These are phyloP conservation scores for Spilosoma lubricipeda DNA, from an alignment of 2,888 invertebrate genomes.

Conservation along the genomic window DNA sequence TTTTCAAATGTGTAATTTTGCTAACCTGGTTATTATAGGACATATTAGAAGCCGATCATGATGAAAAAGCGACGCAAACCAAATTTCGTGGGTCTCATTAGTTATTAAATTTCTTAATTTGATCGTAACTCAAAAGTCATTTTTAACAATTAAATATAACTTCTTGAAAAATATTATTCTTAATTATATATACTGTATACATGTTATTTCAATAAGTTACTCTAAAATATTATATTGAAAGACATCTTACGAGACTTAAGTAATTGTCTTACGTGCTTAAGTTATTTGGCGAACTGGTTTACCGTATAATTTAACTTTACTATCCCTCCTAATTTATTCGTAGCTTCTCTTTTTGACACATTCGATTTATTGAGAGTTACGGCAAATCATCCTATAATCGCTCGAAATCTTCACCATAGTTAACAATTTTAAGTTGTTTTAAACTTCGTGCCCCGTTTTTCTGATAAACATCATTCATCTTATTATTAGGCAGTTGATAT, in stretches of 20 bases:
- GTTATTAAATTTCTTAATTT: background rate
- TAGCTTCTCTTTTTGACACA: conserved; percentile 44
- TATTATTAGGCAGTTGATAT: background rate
- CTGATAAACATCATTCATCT: background rate
- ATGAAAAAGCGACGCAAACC: no score
- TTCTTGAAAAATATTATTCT: background rate
- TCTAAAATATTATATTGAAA: background rate
- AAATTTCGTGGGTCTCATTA: no score
- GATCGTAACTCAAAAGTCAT: background rate
- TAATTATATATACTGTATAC: background rate
- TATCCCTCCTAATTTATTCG: conserved; percentile 50
- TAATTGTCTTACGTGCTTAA: conserved; percentile 31
- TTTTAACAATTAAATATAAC: background rate
- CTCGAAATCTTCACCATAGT: background rate
- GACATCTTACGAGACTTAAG: background rate
- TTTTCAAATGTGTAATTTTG: no score
- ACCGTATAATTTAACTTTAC: conserved; percentile 60
- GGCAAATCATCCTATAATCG: background rate
- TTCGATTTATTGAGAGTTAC: conserved; percentile 39
- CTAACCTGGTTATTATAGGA: no score
- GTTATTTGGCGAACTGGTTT: conserved; percentile 30
- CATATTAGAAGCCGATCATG: no score
- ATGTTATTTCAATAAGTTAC: background rate
- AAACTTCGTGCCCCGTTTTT: background rate
- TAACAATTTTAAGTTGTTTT: background rate